Conservation (phyloP, 2,797 vertebrate genomes). For the Avahi laniger region DNA sequence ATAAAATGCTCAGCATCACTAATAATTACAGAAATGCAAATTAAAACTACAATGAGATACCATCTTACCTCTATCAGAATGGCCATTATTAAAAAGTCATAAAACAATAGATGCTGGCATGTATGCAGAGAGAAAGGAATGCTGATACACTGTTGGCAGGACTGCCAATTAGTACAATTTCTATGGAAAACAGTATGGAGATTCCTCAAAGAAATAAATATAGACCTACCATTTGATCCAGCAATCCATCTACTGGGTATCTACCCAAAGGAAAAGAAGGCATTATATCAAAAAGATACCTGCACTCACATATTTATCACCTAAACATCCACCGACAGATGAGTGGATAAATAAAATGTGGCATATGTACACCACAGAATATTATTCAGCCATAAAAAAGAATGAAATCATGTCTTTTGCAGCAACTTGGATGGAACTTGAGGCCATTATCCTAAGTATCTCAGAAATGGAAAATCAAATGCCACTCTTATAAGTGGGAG, state of each 20-base stretch:
- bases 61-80: no score
- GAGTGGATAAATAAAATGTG: not conserved
- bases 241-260: not conserved
- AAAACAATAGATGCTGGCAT: not conserved
- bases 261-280: not conserved
- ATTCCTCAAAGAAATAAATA: not conserved
- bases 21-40: no score
- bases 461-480: not conserved
- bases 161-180: not conserved
- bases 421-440: not conserved
- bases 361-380: not conserved
- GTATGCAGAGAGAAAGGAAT: not conserved
- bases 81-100: no score
- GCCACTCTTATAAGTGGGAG: not conserved
- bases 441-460: not conserved
- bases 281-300: not conserved
- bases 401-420: not conserved
- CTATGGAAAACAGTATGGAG: not conserved
- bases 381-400: not conserved
- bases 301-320: not conserved
- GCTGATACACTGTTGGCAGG: not conserved
- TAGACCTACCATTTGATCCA: not conserved
- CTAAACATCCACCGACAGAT: not conserved
- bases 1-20: no score
- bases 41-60: no score